phyloP scores from a whole-genome alignment of 2,113 vertebrate species.

The Leuciscus idus region DNA sequence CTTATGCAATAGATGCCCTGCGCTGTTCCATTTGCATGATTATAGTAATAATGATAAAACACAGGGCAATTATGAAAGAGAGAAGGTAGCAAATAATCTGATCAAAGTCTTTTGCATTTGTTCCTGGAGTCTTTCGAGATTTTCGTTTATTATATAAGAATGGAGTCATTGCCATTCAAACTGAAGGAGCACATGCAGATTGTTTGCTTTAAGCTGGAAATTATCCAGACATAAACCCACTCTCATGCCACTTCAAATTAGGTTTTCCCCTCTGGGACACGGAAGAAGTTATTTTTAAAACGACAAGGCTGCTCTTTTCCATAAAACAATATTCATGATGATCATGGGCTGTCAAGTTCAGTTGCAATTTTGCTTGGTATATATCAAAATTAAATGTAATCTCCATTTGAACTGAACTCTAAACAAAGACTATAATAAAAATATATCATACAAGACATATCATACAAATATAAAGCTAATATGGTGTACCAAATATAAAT shows the following conservation, averaged over 20 bases:
- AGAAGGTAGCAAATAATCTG: slow-evolving; percentile 4
- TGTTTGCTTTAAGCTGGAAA: not conserved
- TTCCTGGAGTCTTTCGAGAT: not conserved
- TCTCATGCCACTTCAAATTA: not conserved
- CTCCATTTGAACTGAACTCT: not conserved
- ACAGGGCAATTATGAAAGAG: slow-evolving; percentile 18
- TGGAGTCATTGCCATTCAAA: not conserved
- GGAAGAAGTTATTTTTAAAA: not conserved
- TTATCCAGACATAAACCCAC: not conserved
- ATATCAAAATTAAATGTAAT: too few species aligned
- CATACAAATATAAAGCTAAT: not conserved
- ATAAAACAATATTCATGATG: not conserved
- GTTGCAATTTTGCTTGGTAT: not conserved
- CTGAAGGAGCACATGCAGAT: not conserved
- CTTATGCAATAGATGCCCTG: slow-evolving; percentile 41
- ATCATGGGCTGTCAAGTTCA: not conserved
- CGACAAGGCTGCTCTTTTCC: not conserved
- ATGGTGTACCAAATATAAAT: not conserved
- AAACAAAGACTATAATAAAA: not conserved
- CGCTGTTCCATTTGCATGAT: slow-evolving; percentile 8
- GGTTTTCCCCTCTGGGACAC: not conserved
- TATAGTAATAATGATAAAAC: slow-evolving; percentile 8
- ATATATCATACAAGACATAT: not conserved
- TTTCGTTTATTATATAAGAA: not conserved
- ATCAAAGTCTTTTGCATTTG: slow-evolving; percentile 22